Evolutionary conservation across 2,797 vertebrate genomes (phyloP).

Genomic region (Arremon brunneinucha): DNA sequence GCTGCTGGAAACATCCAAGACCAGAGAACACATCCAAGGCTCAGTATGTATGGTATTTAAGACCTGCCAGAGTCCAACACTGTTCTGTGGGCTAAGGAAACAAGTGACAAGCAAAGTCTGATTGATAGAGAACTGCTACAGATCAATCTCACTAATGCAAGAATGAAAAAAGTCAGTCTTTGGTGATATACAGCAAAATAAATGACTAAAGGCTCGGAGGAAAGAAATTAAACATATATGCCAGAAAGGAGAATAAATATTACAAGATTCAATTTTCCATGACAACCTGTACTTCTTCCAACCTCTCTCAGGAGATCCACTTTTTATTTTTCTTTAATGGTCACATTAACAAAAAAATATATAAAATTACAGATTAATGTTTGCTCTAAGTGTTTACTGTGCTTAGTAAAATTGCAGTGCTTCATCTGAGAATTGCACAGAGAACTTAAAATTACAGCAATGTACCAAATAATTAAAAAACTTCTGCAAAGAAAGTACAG

Average conservation of each 20-base stretch:
- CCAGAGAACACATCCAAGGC: not conserved
- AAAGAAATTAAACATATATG: not conserved
- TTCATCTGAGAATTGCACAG: slow-evolving; percentile 10
- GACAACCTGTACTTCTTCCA: not conserved
- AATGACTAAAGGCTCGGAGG: not conserved
- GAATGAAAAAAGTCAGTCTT: not conserved
- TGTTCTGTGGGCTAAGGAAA: not conserved
- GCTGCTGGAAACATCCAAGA: not conserved
- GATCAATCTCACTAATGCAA: not conserved
- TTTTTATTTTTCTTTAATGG: slow-evolving; percentile 19
- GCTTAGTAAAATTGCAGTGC: not conserved
- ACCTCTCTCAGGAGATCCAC: not conserved
- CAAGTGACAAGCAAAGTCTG: not conserved
- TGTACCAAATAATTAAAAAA: not conserved
- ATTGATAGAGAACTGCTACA: not conserved
- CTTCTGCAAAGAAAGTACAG: not conserved
- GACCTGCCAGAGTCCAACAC: not conserved
- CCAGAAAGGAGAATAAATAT: slow-evolving; percentile 26
- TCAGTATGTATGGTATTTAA: not conserved
- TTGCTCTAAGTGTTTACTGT: slow-evolving; percentile 9
- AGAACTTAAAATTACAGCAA: not conserved
- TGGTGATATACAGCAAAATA: not conserved
- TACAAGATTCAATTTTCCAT: slow-evolving; percentile 1
- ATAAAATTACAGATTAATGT: not conserved
- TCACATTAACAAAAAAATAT: not conserved